A percentile compares a stretch with the other conserved stretches of the same genome.
phyloP scores from a whole-genome alignment of 2,797 vertebrate species.

The Scyliorhinus canicula region DNA sequence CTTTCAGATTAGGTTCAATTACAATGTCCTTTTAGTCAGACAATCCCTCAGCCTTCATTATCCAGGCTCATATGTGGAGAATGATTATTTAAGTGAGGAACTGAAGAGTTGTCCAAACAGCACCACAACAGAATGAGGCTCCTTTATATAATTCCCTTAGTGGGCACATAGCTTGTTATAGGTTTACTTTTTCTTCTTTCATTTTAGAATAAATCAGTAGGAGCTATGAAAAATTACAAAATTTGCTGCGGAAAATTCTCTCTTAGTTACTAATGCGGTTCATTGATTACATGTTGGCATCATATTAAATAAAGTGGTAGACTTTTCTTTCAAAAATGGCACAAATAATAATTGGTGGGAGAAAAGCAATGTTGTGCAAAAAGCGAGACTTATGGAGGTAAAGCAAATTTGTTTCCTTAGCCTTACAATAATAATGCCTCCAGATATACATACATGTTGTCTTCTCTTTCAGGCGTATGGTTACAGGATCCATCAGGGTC shows the following conservation, averaged over 20 bases:
- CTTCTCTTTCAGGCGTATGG: constrained; percentile 19
- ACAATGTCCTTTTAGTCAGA: not conserved
- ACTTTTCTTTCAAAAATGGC: not conserved
- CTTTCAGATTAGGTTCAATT: not conserved
- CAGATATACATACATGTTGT: constrained; percentile 39
- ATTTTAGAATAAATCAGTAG: not conserved
- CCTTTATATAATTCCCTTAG: not conserved
- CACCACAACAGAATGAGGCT: not conserved
- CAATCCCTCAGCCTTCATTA: not conserved
- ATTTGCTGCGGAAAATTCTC: not conserved
- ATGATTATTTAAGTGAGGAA: not conserved
- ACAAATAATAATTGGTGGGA: not conserved
- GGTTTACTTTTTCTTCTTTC: not conserved
- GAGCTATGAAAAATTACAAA: not conserved
- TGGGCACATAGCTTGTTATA: not conserved
- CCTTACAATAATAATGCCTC: not conserved
- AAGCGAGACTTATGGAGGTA: not conserved
- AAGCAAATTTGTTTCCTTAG: constrained; percentile 7
- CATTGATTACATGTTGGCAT: not conserved
- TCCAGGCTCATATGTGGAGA: not conserved
- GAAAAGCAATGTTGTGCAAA: not conserved
- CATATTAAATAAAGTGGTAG: not conserved
- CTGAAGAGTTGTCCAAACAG: not conserved
- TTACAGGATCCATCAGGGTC: constrained; percentile 21
- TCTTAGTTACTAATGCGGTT: not conserved